Evolutionary conservation across 2,113 vertebrate genomes (phyloP).

Genomic region (Fukomys damarensis): DNA sequence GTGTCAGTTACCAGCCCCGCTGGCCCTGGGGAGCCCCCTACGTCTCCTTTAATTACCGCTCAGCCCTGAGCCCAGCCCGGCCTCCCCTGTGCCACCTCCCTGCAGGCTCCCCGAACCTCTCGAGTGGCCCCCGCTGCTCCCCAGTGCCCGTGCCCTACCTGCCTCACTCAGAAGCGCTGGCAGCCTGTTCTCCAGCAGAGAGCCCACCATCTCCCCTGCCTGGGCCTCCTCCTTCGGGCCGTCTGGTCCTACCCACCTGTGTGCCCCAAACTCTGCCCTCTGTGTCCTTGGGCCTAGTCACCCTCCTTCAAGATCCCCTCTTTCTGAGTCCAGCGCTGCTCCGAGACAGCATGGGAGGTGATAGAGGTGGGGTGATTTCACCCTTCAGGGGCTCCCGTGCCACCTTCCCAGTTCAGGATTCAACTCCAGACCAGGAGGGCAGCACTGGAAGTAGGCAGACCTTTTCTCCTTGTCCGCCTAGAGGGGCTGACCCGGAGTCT

Average conservation of each 20-base stretch:
- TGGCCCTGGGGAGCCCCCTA: slow-evolving; percentile 93
- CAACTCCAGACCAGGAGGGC: not conserved
- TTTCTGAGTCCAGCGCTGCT: slow-evolving; percentile 20
- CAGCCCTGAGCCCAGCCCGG: slow-evolving; percentile 79
- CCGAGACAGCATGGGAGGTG: not conserved
- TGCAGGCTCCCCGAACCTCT: slow-evolving; percentile 67
- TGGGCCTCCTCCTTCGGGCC: not conserved
- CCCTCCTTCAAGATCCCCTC: not conserved
- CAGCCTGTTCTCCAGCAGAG: not conserved
- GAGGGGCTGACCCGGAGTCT: not conserved
- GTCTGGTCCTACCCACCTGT: not conserved
- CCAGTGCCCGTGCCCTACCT: slow-evolving; percentile 69
- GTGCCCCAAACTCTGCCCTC: not conserved
- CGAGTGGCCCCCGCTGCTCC: slow-evolving; percentile 65
- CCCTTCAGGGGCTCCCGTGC: not conserved
- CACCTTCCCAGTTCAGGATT: not conserved
- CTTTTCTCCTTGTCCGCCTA: not conserved
- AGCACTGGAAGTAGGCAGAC: not conserved
- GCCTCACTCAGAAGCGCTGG: not conserved
- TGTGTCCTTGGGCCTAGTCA: not conserved
- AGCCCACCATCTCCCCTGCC: not conserved
- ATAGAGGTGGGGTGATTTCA: not conserved
- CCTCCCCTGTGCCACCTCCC: slow-evolving; percentile 40
- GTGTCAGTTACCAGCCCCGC: slow-evolving; percentile 98
- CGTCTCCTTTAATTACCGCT: slow-evolving; percentile 90